These are phyloP conservation scores for Sarcophaga bullata DNA, from an alignment of 1,140 invertebrate species.

Conservation along the genomic window DNA sequence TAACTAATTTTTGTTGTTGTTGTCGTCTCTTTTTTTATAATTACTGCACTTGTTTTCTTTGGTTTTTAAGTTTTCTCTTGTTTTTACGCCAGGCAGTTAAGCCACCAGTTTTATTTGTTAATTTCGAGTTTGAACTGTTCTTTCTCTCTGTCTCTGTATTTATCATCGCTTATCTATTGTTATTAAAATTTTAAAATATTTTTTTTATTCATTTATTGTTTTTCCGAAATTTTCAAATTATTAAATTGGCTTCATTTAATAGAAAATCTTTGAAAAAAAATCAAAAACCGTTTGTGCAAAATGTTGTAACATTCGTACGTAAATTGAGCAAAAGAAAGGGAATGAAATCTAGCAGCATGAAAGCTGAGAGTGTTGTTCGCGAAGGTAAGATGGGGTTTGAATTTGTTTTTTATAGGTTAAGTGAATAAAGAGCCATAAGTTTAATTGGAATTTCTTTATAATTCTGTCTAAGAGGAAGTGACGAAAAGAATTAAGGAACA, in stretches of 20 bases:
- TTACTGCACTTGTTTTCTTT: neutral
- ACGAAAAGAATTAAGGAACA: too few species aligned
- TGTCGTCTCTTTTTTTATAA: neutral
- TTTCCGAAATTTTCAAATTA: too few species aligned
- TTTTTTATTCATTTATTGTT: too few species aligned
- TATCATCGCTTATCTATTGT: neutral
- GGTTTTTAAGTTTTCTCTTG: too few species aligned
- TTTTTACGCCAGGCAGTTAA: neutral
- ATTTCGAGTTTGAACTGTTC: neutral
- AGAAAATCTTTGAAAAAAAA: neutral
- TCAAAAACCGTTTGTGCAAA: neutral
- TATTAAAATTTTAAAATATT: too few species aligned
- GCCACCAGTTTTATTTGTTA: neutral
- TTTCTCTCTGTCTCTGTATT: neutral
- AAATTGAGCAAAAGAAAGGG: conserved; percentile 3
- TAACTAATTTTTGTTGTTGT: neutral
- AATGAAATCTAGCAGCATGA: neutral
- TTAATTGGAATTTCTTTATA: too few species aligned
- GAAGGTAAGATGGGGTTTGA: neutral
- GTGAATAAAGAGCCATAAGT: too few species aligned
- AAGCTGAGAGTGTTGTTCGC: neutral
- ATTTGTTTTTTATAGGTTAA: too few species aligned
- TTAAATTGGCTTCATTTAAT: conserved; percentile 15
- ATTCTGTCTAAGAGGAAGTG: too few species aligned
- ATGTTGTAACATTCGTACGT: neutral